These are phyloP conservation scores for Aradus depressus DNA, from an alignment of 2,888 invertebrate species.

Conservation along the genomic window DNA sequence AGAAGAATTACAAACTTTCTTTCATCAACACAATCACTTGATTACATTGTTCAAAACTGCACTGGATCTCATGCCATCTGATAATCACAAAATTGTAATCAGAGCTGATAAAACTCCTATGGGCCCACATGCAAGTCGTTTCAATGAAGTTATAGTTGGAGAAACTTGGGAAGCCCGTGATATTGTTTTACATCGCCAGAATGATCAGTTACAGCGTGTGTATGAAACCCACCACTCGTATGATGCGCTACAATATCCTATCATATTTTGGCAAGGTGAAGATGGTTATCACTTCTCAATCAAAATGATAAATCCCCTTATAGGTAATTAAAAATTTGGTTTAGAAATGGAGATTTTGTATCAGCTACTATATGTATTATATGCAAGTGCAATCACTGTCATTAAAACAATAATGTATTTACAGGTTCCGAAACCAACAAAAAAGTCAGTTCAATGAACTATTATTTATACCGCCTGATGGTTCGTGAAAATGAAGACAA, in stretches of 20 bases:
- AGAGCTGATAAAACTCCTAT: slow-evolving; percentile 33
- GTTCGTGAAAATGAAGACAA: slow-evolving; percentile 16
- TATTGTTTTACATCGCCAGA: slow-evolving; percentile 32
- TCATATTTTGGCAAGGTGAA: slow-evolving; percentile 2
- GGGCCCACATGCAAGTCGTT: slow-evolving; percentile 32
- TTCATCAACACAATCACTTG: too few relatives aligned
- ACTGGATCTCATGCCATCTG: slow-evolving; percentile 32
- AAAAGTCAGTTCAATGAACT: slow-evolving; percentile 12
- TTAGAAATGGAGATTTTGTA: slow-evolving; percentile 13
- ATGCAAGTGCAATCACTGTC: background rate
- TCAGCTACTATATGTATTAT: slow-evolving; percentile 8
- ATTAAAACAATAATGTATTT: background rate
- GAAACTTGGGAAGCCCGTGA: slow-evolving; percentile 29
- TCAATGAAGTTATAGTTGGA: slow-evolving; percentile 33
- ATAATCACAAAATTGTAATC: slow-evolving; percentile 32
- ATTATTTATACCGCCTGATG: too few relatives aligned
- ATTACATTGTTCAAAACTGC: slow-evolving; percentile 29
- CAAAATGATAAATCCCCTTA: background rate
- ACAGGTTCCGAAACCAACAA: slow-evolving; percentile 15
- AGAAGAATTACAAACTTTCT: too few relatives aligned
- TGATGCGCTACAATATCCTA: slow-evolving; percentile 7
- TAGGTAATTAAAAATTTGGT: slow-evolving; percentile 1
- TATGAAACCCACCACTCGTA: background rate
- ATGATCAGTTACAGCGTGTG: background rate
- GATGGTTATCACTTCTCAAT: background rate